phyloP scores from a whole-genome alignment of 2,797 vertebrate species.

The Acrossocheilus wenchowensis region DNA sequence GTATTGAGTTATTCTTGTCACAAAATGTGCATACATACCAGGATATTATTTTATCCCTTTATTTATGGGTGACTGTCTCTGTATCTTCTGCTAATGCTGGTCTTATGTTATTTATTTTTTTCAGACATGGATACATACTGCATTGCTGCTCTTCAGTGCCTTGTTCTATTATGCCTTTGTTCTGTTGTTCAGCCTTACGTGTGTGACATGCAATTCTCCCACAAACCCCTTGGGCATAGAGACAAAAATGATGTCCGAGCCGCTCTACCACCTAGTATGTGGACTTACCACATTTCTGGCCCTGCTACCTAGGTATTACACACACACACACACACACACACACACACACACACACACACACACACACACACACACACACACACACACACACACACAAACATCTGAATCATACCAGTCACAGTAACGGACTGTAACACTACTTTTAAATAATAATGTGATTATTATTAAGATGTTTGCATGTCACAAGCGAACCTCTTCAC shows the following conservation, averaged over 20 bases:
- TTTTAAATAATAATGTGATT: not conserved
- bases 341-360: not conserved
- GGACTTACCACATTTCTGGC: slow-evolving; percentile 81
- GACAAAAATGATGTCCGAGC: slow-evolving; percentile 79
- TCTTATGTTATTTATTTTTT: not conserved
- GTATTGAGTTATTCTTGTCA: not conserved
- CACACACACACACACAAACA: slow-evolving; percentile 17
- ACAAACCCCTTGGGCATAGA: slow-evolving; percentile 87
- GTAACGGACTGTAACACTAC: slow-evolving; percentile 3
- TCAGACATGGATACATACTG: slow-evolving; percentile 89
- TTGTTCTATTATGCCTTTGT: slow-evolving; percentile 83
- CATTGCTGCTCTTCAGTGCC: slow-evolving; percentile 78
- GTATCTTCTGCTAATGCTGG: not conserved
- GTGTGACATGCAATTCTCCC: slow-evolving; percentile 82
- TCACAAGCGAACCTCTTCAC: not conserved
- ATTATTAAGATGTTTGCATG: not conserved
- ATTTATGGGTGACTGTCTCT: not conserved
- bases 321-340: slow-evolving; percentile 16
- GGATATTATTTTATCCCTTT: not conserved
- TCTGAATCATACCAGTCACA: not conserved
- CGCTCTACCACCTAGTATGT: slow-evolving; percentile 87
- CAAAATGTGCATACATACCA: not conserved
- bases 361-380: slow-evolving; percentile 19
- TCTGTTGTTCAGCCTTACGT: slow-evolving; percentile 80
- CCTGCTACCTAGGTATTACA: slow-evolving; percentile 87